These are phyloP conservation scores for Phenganax subtilis DNA, from an alignment of 92 coral and sea anemone genomes.

Conservation along the genomic window DNA sequence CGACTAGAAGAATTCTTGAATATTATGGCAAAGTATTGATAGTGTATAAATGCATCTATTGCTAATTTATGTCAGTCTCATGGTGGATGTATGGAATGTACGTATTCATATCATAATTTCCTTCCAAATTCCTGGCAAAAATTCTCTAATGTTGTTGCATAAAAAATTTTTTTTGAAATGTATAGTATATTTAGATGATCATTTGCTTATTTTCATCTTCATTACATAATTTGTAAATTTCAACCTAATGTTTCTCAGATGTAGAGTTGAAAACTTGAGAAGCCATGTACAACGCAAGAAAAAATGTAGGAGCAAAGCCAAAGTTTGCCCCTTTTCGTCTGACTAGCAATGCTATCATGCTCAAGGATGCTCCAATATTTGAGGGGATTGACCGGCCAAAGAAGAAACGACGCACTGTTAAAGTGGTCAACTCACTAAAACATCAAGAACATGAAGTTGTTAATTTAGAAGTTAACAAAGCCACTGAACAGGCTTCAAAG, in stretches of 20 bases:
- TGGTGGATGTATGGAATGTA: no score
- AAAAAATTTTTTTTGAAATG: no score
- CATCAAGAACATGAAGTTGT: not conserved
- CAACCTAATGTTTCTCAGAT: not conserved
- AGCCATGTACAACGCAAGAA: conserved; percentile 10
- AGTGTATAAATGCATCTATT: no score
- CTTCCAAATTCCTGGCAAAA: no score
- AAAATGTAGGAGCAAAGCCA: conserved; percentile 20
- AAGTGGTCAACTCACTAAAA: not conserved
- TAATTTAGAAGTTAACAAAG: not conserved
- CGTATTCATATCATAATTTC: no score
- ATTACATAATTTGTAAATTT: not conserved
- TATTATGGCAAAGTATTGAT: no score
- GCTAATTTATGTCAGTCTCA: no score
- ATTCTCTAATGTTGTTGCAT: no score
- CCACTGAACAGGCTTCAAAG: not conserved
- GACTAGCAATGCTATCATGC: not conserved
- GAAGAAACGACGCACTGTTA: not conserved
- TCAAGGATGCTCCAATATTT: conserved; percentile 33
- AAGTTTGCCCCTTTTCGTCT: conserved; percentile 31
- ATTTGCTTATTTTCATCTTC: no score
- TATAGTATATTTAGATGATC: no score
- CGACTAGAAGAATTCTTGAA: no score
- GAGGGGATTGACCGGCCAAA: not conserved
- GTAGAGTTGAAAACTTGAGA: not conserved